These are phyloP conservation scores for Notothenia rossii DNA, from an alignment of 2,113 vertebrate genomes.

Conservation along the genomic window DNA sequence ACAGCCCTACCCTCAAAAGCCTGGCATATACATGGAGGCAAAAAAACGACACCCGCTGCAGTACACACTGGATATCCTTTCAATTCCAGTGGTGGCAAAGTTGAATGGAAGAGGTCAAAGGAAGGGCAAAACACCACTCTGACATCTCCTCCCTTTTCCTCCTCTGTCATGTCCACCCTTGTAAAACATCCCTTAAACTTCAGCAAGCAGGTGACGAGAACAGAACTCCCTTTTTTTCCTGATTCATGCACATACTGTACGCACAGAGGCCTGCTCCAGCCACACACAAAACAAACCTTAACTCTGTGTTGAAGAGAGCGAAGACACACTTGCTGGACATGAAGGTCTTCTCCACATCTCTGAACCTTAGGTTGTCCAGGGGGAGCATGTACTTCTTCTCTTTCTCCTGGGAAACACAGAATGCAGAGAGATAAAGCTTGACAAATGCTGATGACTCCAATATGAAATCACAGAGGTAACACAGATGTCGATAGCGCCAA, in stretches of 20 bases:
- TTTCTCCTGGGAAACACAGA: slow-evolving; percentile 87
- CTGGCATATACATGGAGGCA: slow-evolving; percentile 30
- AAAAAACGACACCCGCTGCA: slow-evolving; percentile 15
- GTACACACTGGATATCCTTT: slow-evolving; percentile 53
- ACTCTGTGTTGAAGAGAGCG: slow-evolving; percentile 90
- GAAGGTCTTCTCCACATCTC: slow-evolving; percentile 89
- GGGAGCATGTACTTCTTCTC: slow-evolving; percentile 97
- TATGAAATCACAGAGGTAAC: slow-evolving; percentile 66
- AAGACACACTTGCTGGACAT: slow-evolving; percentile 90
- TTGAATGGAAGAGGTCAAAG: slow-evolving; percentile 59
- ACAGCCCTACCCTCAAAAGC: slow-evolving; percentile 35
- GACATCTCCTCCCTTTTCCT: slow-evolving; percentile 48
- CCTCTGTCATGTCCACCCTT: slow-evolving; percentile 35
- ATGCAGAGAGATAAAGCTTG: slow-evolving; percentile 59
- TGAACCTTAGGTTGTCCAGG: slow-evolving; percentile 90
- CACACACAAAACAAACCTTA: slow-evolving; percentile 79
- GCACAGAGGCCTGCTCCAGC: slow-evolving; percentile 8
- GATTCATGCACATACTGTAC: slow-evolving; percentile 18
- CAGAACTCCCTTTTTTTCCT: slow-evolving; percentile 56
- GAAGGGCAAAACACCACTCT: slow-evolving; percentile 40
- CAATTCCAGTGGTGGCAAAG: slow-evolving; percentile 51
- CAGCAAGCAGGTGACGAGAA: slow-evolving; percentile 58
- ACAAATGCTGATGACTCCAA: slow-evolving; percentile 54
- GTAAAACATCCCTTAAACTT: slow-evolving; percentile 44
- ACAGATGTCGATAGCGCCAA: slow-evolving; percentile 48